Conservation (phyloP, 1,140 invertebrate genomes). For the Panagrolaimus sp. region DNA sequence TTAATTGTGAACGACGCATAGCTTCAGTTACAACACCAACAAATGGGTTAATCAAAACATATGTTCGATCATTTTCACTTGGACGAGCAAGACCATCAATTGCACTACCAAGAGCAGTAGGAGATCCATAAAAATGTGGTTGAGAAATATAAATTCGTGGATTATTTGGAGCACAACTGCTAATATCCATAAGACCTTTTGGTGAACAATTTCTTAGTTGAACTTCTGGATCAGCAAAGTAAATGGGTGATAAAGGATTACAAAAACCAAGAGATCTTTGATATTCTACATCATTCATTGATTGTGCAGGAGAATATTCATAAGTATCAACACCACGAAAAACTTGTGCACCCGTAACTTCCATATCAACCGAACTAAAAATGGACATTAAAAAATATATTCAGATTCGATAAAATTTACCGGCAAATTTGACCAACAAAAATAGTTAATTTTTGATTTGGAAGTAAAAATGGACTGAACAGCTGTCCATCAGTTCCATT, state of each 20-base stretch:
- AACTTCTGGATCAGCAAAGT: slow-evolving; percentile 44
- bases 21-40: slow-evolving; percentile 48
- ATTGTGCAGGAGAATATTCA: slow-evolving; percentile 32
- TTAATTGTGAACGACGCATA: slow-evolving; percentile 46
- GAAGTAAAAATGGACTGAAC: slow-evolving; percentile 42
- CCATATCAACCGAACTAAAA: slow-evolving; percentile 47
- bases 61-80: slow-evolving; percentile 42
- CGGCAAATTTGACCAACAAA: slow-evolving; percentile 50
- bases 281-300: slow-evolving; percentile 34
- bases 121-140: slow-evolving; percentile 48
- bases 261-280: slow-evolving; percentile 47
- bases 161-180: slow-evolving; percentile 40
- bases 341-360: slow-evolving; percentile 22
- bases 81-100: slow-evolving; percentile 34
- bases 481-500: slow-evolving; percentile 54
- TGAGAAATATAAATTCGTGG: slow-evolving; percentile 54
- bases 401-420: slow-evolving; percentile 14
- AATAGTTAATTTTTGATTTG: slow-evolving; percentile 26
- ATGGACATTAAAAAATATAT: no score
- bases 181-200: slow-evolving; percentile 47
- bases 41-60: slow-evolving; percentile 50
- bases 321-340: slow-evolving; percentile 38
- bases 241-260: slow-evolving; percentile 43
- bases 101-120: slow-evolving; percentile 27
- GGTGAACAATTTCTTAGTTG: slow-evolving; percentile 50